Evolutionary conservation across 2,113 vertebrate genomes (phyloP).

Genomic region (Aegithalos caudatus): DNA sequence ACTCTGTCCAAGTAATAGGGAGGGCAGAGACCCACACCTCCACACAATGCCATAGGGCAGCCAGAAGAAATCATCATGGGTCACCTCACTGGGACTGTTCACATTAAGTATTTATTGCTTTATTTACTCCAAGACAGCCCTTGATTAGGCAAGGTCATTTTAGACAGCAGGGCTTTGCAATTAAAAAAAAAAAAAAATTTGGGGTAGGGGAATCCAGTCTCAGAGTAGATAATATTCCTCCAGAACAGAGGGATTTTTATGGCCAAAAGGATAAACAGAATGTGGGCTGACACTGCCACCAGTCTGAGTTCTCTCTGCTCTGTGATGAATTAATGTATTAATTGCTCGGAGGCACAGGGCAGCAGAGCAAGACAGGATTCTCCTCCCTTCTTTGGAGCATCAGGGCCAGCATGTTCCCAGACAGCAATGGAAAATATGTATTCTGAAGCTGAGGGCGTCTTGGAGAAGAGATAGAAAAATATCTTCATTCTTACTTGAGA

Average conservation of each 20-base stretch:
- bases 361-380: neutral
- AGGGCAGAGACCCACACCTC: neutral
- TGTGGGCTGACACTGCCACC: neutral
- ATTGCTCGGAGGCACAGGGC: neutral
- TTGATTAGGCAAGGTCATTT: neutral
- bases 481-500: neutral
- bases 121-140: neutral
- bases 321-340: neutral
- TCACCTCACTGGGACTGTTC: neutral
- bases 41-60: neutral
- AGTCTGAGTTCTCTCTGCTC: neutral
- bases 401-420: rapidly evolving
- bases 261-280: neutral
- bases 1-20: neutral
- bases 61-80: neutral
- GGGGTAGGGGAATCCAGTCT: neutral
- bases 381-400: neutral
- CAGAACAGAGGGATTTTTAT: neutral
- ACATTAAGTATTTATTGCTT: neutral
- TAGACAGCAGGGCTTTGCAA: neutral
- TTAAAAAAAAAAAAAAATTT: neutral
- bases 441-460: neutral
- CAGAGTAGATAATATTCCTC: neutral
- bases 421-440: neutral
- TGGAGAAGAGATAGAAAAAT: neutral